These are phyloP conservation scores for Myodes glareolus DNA, from an alignment of 2,113 vertebrate species.

Conservation along the genomic window DNA sequence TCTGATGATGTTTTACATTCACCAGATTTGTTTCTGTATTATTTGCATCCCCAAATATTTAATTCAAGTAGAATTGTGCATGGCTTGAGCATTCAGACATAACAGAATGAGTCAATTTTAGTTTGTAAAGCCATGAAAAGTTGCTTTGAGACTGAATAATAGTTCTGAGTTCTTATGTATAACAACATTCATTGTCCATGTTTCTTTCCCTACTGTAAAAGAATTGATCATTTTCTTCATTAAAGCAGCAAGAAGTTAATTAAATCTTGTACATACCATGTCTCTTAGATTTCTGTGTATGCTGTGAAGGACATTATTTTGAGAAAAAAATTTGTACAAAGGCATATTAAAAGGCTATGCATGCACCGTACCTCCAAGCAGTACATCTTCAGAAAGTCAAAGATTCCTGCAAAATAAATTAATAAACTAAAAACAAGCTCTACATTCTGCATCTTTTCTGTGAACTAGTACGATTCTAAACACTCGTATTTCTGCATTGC, in stretches of 20 bases:
- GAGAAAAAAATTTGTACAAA: constrained; percentile 87
- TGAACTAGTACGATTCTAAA: constrained; percentile 57
- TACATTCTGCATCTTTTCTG: constrained; percentile 85
- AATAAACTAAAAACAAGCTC: constrained; percentile 87
- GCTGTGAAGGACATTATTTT: constrained; percentile 88
- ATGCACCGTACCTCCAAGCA: constrained; percentile 87
- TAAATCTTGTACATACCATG: constrained; percentile 86
- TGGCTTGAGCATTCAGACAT: constrained; percentile 82
- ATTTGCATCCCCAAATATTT: constrained; percentile 84
- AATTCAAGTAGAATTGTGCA: constrained; percentile 77
- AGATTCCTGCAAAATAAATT: constrained; percentile 87
- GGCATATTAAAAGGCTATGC: constrained; percentile 86
- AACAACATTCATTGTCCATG: constrained; percentile 82
- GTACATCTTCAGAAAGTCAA: constrained; percentile 83
- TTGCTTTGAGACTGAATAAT: constrained; percentile 82
- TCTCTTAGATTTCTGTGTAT: constrained; percentile 87
- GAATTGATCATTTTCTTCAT: constrained; percentile 86
- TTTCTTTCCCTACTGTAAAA: constrained; percentile 85
- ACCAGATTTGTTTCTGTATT: constrained; percentile 78
- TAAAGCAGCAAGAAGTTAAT: constrained; percentile 83
- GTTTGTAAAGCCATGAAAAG: constrained; percentile 81
- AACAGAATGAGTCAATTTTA: constrained; percentile 81
- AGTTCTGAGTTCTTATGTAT: constrained; percentile 85
- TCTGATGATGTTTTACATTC: constrained; percentile 75
- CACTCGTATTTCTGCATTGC: constrained; percentile 17